A percentile compares a stretch with the other conserved stretches of the same genome.
Conservation (phyloP, 2,113 vertebrate genomes). For the Pelodiscus sinensis region DNA sequence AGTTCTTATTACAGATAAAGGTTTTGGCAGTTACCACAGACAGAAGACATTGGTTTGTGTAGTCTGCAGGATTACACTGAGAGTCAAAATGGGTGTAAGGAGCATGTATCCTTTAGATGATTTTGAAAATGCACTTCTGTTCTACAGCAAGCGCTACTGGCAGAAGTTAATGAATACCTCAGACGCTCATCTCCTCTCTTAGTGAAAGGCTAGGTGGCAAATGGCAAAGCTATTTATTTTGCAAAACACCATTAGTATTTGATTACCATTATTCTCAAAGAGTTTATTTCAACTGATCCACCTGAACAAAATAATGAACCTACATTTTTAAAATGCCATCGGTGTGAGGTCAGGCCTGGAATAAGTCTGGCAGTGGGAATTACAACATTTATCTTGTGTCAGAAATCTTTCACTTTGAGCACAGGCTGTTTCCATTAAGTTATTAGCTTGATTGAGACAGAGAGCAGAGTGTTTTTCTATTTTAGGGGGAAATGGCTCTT, state of each 20-base stretch:
- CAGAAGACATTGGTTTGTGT: neutral
- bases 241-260: constrained; percentile 49
- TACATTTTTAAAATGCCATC: constrained; percentile 43
- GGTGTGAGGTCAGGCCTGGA: constrained; percentile 66
- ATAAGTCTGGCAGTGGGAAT: constrained; percentile 46
- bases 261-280: constrained; percentile 46
- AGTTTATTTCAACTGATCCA: constrained; percentile 58
- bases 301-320: constrained; percentile 36
- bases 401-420: constrained; percentile 2
- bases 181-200: constrained; percentile 31
- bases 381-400: constrained; percentile 50
- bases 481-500: neutral
- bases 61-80: neutral
- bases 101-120: neutral
- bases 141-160: neutral
- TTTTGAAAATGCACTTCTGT: neutral
- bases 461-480: constrained; percentile 25
- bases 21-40: neutral
- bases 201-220: constrained; percentile 30
- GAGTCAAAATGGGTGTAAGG: neutral
- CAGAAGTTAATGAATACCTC: constrained; percentile 42
- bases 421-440: constrained; percentile 6
- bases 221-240: constrained; percentile 40
- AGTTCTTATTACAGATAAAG: neutral
- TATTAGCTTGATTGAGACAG: constrained; percentile 4